Base-by-base conservation (phyloP, 2,888 invertebrate genomes). In the Aelia acuminata region DNA sequence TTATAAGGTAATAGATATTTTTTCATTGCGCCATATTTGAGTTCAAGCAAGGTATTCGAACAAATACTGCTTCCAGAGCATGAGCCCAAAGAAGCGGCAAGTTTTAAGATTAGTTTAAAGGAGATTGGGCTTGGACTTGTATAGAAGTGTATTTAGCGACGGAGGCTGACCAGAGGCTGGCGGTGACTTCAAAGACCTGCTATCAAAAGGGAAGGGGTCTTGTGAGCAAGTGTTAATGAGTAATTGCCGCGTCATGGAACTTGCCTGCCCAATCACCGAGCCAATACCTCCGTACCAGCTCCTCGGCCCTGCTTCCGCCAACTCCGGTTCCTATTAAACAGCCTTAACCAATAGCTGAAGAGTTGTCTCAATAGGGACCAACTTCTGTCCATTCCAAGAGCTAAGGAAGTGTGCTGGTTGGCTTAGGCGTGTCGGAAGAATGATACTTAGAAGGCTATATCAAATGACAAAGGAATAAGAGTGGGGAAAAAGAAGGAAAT, bases 191-290 rank as follows among this genome's bases (percentile, higher is more conserved):
- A 80, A 80, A 80, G 80, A 80, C 43, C n/a, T 20, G 43, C 80
- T 80, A 80, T 80, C 80, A 80, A 80, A 80, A 80, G 80, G 80
- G 43, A 11, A 39, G 20, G 63, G 63, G 80, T 80, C 80, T 80
- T 80, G 80, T 80, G 80, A 43, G 43, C 80, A 43, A 80, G 80
- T 80, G 80, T 80, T 80, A 80, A 80, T 80, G 43, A 80, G 80
- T 43, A 80, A 80, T 80, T n/a, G 80, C 80, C 43, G 31, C 80
- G 80, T 47, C 80, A 80, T 80, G 43, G 43, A 80, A 80, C 35
- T 80, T 80, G 80, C 63, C 63, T 70, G 63, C 18, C 63, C 63
- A 70, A 70, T 70, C 63, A 70, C 63, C 7, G 63, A 26, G 4
- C 26, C 57, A 57, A 57, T 57, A 57, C 26, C 57, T 57, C 11